phyloP scores from a whole-genome alignment of 2,113 vertebrate species.

The Syngnathoides biaculeatus region DNA sequence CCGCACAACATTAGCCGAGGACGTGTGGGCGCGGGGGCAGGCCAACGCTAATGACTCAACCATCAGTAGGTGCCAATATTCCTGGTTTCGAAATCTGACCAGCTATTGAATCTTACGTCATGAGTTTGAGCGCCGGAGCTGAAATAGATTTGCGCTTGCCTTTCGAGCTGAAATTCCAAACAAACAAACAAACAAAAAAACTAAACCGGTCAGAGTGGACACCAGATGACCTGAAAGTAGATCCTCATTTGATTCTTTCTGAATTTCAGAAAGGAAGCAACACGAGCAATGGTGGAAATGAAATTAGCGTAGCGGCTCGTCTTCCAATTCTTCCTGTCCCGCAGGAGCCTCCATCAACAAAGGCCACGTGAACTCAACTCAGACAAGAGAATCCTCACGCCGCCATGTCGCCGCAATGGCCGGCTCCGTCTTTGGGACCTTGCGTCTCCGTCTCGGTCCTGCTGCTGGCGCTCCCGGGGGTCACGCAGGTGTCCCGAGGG shows the following conservation, averaged over 20 bases:
- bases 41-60: conserved; percentile 54
- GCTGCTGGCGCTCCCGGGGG: conserved; percentile 63
- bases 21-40: conserved; percentile 51
- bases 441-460: conserved; percentile 54
- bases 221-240: too few species aligned
- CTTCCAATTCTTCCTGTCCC: too few species aligned
- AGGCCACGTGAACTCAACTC: conserved; percentile 28
- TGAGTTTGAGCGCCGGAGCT: too few species aligned
- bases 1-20: conserved; percentile 33
- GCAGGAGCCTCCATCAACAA: neutral
- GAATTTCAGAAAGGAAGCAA: too few species aligned
- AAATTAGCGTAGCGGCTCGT: too few species aligned
- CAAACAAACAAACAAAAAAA: too few species aligned
- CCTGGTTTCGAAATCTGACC: conserved; percentile 29
- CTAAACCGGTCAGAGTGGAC: too few species aligned
- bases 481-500: conserved; percentile 57
- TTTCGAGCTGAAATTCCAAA: too few species aligned
- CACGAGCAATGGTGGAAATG: too few species aligned
- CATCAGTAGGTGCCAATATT: conserved; percentile 52
- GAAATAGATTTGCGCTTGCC: too few species aligned
- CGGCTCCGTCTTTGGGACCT: conserved; percentile 30
- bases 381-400: conserved; percentile 18
- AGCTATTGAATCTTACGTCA: conserved; percentile 44
- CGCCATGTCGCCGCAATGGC: conserved; percentile 51
- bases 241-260: too few species aligned